Conservation (phyloP, 2,797 vertebrate species). For the Acanthornis magna region DNA sequence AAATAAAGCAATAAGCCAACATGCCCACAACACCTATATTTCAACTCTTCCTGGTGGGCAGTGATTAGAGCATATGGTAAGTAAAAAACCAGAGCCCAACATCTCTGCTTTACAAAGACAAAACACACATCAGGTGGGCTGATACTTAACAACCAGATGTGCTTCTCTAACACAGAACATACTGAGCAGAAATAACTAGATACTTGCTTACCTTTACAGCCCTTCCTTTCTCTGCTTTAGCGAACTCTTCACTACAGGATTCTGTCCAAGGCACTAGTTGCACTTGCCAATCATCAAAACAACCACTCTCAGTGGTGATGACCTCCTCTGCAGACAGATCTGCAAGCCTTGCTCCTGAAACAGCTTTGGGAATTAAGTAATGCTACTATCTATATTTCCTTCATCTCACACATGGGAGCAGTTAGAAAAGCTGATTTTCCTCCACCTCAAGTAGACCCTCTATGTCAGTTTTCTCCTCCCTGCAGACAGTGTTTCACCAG, state of each 20-base stretch:
- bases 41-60: neutral
- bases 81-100: neutral
- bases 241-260: neutral
- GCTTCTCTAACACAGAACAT: neutral
- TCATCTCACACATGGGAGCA: neutral
- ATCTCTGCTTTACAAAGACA: neutral
- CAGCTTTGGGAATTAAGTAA: neutral
- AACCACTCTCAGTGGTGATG: neutral
- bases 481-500: neutral
- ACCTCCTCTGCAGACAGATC: neutral
- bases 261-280: neutral
- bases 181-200: neutral
- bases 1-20: neutral
- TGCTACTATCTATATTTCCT: rapidly evolving
- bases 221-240: neutral
- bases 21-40: neutral
- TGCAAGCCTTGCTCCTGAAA: neutral
- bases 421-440: neutral
- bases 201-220: neutral
- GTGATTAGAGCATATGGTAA: neutral
- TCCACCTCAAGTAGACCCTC: neutral
- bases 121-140: neutral
- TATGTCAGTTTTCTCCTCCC: neutral
- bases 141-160: neutral
- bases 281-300: neutral